phyloP scores from a whole-genome alignment of 2,113 vertebrate genomes.

The Micromys minutus region DNA sequence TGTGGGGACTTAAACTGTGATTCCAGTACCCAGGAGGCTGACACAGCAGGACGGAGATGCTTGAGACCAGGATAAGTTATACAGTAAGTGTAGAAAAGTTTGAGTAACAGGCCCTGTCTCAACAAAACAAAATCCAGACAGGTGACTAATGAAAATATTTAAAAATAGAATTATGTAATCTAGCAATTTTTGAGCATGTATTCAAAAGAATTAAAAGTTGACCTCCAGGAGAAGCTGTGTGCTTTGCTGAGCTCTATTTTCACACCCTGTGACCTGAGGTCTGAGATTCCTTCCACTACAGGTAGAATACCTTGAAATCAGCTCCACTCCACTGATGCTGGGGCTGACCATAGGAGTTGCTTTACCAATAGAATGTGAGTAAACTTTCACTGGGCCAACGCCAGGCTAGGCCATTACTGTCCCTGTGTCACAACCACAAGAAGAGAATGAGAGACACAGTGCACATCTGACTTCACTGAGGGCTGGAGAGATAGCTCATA shows the following conservation, averaged over 20 bases:
- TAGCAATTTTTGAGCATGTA: neutral
- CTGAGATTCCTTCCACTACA: neutral
- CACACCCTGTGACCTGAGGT: too few relatives aligned
- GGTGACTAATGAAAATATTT: neutral
- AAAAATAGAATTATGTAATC: constrained; percentile 4
- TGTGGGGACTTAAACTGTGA: neutral
- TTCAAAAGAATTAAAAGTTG: neutral
- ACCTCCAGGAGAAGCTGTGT: neutral
- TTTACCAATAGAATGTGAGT: neutral
- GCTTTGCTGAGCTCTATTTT: neutral
- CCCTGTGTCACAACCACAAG: neutral
- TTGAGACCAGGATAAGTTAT: neutral
- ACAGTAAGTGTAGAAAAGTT: neutral
- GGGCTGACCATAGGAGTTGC: neutral
- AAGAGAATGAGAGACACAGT: neutral
- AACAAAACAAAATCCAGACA: neutral
- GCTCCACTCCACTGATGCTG: neutral
- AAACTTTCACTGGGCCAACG: too few relatives aligned
- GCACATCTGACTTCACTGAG: neutral
- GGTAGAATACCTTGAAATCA: neutral
- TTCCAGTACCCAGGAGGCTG: neutral
- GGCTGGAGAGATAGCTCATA: neutral
- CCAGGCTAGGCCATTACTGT: neutral
- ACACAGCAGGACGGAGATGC: neutral
- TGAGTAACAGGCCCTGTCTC: neutral